phyloP scores from a whole-genome alignment of 1,140 invertebrate genomes.

The Halotydeus destructor region DNA sequence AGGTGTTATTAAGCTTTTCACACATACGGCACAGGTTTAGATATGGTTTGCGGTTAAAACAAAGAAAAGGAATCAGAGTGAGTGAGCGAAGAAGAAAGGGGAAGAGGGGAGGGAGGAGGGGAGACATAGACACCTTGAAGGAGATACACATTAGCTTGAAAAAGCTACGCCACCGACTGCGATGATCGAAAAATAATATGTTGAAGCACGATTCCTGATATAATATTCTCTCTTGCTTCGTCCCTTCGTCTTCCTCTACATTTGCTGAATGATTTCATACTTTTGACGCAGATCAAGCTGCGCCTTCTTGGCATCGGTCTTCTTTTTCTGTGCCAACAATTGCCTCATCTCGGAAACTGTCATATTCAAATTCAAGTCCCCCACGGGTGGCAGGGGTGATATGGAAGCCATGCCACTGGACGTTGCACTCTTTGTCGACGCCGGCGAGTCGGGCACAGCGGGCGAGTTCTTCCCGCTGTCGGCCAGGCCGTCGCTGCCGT shows the following conservation, averaged over 20 bases:
- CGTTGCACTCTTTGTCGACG: slow-evolving; percentile 15
- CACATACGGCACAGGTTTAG: too few species aligned
- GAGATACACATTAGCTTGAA: too few species aligned
- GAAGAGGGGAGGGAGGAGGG: too few species aligned
- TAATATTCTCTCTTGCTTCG: too few species aligned
- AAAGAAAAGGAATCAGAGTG: too few species aligned
- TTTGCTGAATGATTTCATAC: slow-evolving; percentile 74
- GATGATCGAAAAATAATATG: too few species aligned
- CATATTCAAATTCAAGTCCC: slow-evolving; percentile 50
- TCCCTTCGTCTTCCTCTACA: slow-evolving; percentile 26
- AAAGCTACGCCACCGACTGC: too few species aligned
- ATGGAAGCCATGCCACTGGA: neutral
- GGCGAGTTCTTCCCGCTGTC: neutral
- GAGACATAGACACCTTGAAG: too few species aligned
- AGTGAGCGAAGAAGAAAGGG: too few species aligned
- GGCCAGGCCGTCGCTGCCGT: slow-evolving; percentile 3
- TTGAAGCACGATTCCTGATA: too few species aligned
- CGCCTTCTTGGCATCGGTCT: slow-evolving; percentile 67
- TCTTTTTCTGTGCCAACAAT: slow-evolving; percentile 57
- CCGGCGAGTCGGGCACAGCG: slow-evolving; percentile 8
- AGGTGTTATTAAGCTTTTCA: too few species aligned
- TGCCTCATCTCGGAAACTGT: slow-evolving; percentile 65
- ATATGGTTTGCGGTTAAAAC: too few species aligned
- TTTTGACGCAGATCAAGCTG: slow-evolving; percentile 70
- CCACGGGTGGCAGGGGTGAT: neutral